A percentile compares a stretch with the other conserved stretches of the same genome.
Evolutionary conservation across 64 coral and sea anemone genomes (phyloP).

Genomic region (Actinia tenebrosa): DNA sequence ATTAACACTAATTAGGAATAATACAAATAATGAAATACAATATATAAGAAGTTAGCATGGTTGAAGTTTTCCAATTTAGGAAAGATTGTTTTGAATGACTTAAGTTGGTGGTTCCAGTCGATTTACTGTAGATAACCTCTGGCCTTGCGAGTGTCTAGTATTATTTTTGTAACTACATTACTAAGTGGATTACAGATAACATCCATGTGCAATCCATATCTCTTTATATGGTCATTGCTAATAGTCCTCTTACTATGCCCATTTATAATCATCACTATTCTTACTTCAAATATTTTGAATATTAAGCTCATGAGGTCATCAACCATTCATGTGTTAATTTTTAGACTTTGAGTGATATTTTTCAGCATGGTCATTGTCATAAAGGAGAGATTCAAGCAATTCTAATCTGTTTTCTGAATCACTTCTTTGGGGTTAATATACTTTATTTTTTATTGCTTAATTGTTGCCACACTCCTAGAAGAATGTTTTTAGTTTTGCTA

Average conservation of each 20-base stretch:
- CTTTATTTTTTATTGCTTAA: background rate
- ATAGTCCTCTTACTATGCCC: background rate
- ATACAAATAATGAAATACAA: too few relatives aligned
- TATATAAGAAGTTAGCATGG: too few relatives aligned
- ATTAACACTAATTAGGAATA: too few relatives aligned
- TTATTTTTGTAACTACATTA: background rate
- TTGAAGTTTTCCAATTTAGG: background rate
- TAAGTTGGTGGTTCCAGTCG: background rate
- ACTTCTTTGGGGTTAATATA: background rate
- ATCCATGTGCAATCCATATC: background rate
- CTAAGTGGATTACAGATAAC: constrained; percentile 24
- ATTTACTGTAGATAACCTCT: background rate
- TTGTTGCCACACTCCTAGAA: background rate
- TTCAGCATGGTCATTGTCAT: background rate
- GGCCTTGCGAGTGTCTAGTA: background rate
- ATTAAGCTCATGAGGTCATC: background rate
- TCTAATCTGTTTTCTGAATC: background rate
- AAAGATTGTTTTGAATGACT: background rate
- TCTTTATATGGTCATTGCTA: constrained; percentile 10
- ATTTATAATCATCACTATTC: background rate
- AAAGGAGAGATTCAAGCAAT: background rate
- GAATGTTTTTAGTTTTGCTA: background rate
- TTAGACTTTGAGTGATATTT: background rate
- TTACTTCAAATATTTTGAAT: constrained; percentile 1
- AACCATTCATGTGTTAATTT: background rate